Base-by-base conservation (phyloP, 1,140 invertebrate genomes). In the Pogonus chalceus region DNA sequence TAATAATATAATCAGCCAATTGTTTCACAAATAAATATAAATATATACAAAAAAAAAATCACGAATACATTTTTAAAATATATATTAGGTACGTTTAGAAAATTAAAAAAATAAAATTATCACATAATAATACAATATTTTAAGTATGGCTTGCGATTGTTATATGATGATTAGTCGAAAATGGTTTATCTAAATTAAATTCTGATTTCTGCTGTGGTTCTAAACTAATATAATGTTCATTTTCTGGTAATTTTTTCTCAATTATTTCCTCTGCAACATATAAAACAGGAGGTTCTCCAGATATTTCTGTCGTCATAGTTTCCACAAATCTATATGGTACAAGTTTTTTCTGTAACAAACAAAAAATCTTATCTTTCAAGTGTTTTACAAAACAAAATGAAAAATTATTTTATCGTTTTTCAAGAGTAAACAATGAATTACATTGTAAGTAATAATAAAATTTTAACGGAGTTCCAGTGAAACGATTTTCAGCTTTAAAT, bases 221-320 rank as follows among this genome's bases (percentile, higher is more conserved):
- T 39, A 49, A 35, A 20, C 43, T 55, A 12, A 51, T 55, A 37
- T 51, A 54, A 51, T 54, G 49, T 47, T 47, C 39, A n/a, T n/a
- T n/a, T 35, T 22, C 49, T 35, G 49, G 24, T 24, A 35, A 21
- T 18, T n/a, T 21, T 12, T 24, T 20, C n/a, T 21, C 35, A 31
- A 49, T 51, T 22, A 47, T 20, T n/a, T 35, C 26, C 10, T 23
- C 14, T 16, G 49, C 54, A 23, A 48, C 39, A 18, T 31, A 10
- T 20, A 55, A 46, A 0, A 35, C 21, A n/a, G 37, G 20, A 14
- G 21, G 22, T 0, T 23, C 35, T 9, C 21, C 31, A 26, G 39
- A 35, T 23, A 31, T 53, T 18, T 23, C 31, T 35, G 55, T 56
- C 0, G 23, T 49, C 46, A 53, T 53, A 1, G 39, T 22, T 54